Evolutionary conservation across 1,140 invertebrate species (phyloP).

Genomic region (Lerema accius): DNA sequence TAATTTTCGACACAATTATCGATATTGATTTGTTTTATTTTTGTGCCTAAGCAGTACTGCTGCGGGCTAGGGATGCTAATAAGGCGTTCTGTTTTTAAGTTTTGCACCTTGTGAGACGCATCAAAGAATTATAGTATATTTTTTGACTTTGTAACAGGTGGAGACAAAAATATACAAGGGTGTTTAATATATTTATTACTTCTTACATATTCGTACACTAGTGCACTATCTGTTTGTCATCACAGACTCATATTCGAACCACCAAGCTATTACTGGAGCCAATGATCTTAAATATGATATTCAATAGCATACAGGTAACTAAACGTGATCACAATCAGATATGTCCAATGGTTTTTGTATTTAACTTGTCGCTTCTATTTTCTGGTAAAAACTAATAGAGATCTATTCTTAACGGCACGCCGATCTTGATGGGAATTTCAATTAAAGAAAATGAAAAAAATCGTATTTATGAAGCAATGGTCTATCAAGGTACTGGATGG

Average conservation of each 20-base stretch:
- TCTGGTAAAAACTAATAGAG: background rate
- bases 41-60: constrained; percentile 46
- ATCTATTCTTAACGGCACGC: background rate
- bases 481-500: constrained; percentile 30
- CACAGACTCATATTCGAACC: too few relatives aligned
- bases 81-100: constrained; percentile 60
- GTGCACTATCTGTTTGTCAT: too few relatives aligned
- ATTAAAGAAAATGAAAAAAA: constrained; percentile 32
- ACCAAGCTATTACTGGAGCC: too few relatives aligned
- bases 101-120: constrained; percentile 69
- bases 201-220: too few relatives aligned
- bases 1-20: constrained; percentile 69
- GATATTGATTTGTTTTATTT: constrained; percentile 73
- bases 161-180: background rate
- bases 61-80: constrained; percentile 57
- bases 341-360: background rate
- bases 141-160: constrained; percentile 53
- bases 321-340: too few relatives aligned
- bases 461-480: constrained; percentile 35
- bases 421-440: constrained; percentile 1
- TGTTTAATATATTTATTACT: too few relatives aligned
- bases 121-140: background rate
- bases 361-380: background rate
- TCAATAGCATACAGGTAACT: too few relatives aligned
- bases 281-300: too few relatives aligned